A percentile compares a stretch with the other conserved stretches of the same genome.
Evolutionary conservation across 2,888 invertebrate species (phyloP).

Genomic region (Synergus japonicus): DNA sequence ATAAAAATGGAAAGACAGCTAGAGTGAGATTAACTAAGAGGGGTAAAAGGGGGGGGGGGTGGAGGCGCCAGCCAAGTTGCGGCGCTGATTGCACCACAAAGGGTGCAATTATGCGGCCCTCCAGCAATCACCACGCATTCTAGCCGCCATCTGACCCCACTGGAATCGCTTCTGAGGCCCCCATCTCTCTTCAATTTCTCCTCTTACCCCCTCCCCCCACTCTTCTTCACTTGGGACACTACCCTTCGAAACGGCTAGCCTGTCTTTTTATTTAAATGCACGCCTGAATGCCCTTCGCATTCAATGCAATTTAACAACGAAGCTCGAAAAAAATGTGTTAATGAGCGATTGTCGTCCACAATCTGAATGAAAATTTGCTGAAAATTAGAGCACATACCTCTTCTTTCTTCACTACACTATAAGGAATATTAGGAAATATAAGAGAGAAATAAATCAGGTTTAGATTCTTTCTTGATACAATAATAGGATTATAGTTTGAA

Average conservation of each 20-base stretch:
- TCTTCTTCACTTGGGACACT: conserved; percentile 51
- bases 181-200: conserved; percentile 46
- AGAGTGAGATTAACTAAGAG: conserved; percentile 44
- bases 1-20: conserved; percentile 39
- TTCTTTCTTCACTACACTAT: not conserved
- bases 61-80: conserved; percentile 69
- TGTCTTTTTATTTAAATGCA: conserved; percentile 75
- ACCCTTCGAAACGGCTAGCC: conserved; percentile 61
- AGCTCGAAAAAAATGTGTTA: conserved; percentile 73
- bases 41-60: conserved; percentile 51
- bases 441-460: no score
- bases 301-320: conserved; percentile 62
- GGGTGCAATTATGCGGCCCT: conserved; percentile 78
- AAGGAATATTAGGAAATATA: no score
- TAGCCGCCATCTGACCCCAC: conserved; percentile 75
- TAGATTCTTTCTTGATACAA: no score
- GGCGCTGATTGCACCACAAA: conserved; percentile 78
- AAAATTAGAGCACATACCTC: conserved; percentile 63
- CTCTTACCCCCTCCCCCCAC: conserved; percentile 46
- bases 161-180: conserved; percentile 51
- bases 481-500: not conserved
- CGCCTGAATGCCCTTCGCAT: conserved; percentile 65
- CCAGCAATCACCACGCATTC: conserved; percentile 77
- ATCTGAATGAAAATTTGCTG: conserved; percentile 68
- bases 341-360: conserved; percentile 74